A percentile compares a stretch with the other conserved stretches of the same genome.
Evolutionary conservation across 2,888 invertebrate species (phyloP).

Genomic region (Phyto melanocephala): DNA sequence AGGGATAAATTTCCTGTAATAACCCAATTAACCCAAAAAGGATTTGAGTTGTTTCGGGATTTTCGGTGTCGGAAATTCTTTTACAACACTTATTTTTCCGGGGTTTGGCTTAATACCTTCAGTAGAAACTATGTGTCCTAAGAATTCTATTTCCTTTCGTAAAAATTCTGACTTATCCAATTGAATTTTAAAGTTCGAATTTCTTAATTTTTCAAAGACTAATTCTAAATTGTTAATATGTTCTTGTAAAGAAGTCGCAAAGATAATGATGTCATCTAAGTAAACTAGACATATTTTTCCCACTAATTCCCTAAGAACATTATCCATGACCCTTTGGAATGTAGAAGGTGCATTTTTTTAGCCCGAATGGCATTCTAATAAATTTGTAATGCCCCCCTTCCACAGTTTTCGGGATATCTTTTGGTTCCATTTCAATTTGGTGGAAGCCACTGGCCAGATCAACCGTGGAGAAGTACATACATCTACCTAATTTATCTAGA

Average conservation of each 20-base stretch:
- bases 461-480: no score
- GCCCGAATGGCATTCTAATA: slow-evolving; percentile 25
- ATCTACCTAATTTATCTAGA: no score
- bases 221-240: background rate
- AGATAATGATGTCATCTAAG: background rate
- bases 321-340: background rate
- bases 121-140: slow-evolving; percentile 60
- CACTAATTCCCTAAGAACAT: no score
- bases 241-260: slow-evolving; percentile 2
- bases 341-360: slow-evolving; percentile 18
- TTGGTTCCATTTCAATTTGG: no score
- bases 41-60: slow-evolving; percentile 69
- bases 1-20: slow-evolving; percentile 64
- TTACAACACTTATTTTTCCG: slow-evolving; percentile 67
- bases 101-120: slow-evolving; percentile 72
- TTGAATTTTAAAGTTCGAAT: slow-evolving; percentile 13
- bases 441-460: no score
- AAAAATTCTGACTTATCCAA: slow-evolving; percentile 8
- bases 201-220: background rate
- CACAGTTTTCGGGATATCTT: no score
- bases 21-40: slow-evolving; percentile 67
- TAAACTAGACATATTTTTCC: background rate
- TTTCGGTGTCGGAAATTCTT: slow-evolving; percentile 63
- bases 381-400: no score
- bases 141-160: slow-evolving; percentile 8